A percentile compares a stretch with the other conserved stretches of the same genome.
Evolutionary conservation across 2,888 invertebrate genomes (phyloP).

Genomic region (Seira ritae): DNA sequence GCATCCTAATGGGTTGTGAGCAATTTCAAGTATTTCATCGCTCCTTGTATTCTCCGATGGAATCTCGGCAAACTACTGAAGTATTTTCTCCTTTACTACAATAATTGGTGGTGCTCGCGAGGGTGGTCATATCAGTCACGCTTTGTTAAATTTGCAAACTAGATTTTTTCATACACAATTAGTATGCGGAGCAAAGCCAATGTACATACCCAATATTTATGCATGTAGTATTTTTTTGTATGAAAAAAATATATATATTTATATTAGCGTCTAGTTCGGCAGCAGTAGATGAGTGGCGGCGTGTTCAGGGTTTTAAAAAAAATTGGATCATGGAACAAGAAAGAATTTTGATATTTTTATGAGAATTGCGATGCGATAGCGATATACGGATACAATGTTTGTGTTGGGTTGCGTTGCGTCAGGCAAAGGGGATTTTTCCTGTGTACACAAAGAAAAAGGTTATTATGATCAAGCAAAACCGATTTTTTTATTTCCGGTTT

Average conservation of each 20-base stretch:
- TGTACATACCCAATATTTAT: too few relatives aligned
- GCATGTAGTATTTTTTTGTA: not conserved
- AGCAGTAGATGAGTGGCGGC: too few relatives aligned
- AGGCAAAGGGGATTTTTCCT: constrained; percentile 21
- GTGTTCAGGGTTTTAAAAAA: not conserved
- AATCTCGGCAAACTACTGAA: too few relatives aligned
- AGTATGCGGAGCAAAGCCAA: not conserved
- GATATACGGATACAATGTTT: not conserved
- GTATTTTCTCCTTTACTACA: too few relatives aligned
- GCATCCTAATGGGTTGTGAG: not conserved
- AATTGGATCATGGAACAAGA: not conserved
- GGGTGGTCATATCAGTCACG: not conserved
- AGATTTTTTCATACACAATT: not conserved
- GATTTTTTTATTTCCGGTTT: constrained; percentile 71
- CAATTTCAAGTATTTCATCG: not conserved
- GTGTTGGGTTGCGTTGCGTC: too few relatives aligned
- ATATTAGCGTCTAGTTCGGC: not conserved
- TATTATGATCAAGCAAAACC: constrained; percentile 66
- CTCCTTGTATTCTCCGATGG: not conserved
- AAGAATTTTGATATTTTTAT: not conserved
- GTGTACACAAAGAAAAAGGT: constrained; percentile 65
- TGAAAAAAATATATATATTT: not conserved
- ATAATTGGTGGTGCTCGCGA: not conserved
- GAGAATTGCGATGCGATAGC: too few relatives aligned
- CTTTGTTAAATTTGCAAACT: not conserved